These are phyloP conservation scores for Carassius carassius DNA, from an alignment of 2,113 vertebrate species.

Conservation along the genomic window DNA sequence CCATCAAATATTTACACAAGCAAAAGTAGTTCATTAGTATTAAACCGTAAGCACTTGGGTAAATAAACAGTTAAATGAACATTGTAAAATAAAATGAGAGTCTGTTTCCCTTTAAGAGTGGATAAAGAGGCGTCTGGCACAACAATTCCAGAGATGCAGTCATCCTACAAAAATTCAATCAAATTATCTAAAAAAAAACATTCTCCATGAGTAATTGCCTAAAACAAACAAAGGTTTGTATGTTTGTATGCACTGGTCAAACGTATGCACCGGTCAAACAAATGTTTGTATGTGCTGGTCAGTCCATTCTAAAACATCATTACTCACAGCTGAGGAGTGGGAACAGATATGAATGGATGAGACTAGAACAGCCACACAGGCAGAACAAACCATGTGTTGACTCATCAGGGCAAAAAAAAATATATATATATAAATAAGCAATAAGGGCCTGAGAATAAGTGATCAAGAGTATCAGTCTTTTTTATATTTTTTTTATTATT, in stretches of 20 bases:
- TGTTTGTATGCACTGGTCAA: slow-evolving; percentile 14
- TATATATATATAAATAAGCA: too few relatives aligned
- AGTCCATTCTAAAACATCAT: slow-evolving; percentile 5
- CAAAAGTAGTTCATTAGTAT: neutral
- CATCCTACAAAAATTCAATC: neutral
- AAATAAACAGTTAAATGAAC: neutral
- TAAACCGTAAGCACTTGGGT: neutral
- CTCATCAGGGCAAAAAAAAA: neutral
- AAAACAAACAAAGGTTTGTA: slow-evolving; percentile 12
- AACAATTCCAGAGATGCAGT: slow-evolving; percentile 1
- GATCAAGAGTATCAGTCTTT: neutral
- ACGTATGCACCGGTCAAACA: neutral
- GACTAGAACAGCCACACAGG: neutral
- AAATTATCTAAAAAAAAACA: neutral
- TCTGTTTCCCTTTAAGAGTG: neutral
- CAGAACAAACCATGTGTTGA: neutral
- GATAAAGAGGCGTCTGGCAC: neutral
- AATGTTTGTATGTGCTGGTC: slow-evolving; percentile 19
- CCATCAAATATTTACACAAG: neutral
- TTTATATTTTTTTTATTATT: too few relatives aligned
- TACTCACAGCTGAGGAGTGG: neutral
- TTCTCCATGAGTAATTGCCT: neutral
- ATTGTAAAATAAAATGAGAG: neutral
- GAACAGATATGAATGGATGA: neutral
- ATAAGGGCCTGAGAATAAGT: neutral